Percentiles rank a stretch among this genome's conserved stretches.
These are phyloP conservation scores for Actinostola sp. DNA, from an alignment of 92 coral and sea anemone species.

Conservation along the genomic window DNA sequence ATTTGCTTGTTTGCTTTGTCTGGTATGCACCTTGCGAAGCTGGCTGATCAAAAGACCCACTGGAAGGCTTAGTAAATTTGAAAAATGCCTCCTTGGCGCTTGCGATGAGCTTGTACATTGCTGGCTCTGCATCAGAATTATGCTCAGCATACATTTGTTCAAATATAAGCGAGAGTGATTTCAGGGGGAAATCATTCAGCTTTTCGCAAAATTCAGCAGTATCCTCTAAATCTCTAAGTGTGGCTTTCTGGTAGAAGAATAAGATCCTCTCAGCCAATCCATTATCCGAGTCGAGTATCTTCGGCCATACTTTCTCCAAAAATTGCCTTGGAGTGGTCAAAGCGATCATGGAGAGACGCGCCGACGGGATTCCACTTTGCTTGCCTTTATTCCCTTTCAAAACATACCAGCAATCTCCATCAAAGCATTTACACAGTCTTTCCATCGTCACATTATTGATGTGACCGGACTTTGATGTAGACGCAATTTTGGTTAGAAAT, in stretches of 20 bases:
- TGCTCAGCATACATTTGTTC: slow-evolving; percentile 57
- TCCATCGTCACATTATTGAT: slow-evolving; percentile 52
- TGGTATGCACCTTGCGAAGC: slow-evolving; percentile 18
- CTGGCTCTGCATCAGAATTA: slow-evolving; percentile 7
- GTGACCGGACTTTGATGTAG: slow-evolving; percentile 33
- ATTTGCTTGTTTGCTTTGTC: slow-evolving; percentile 13
- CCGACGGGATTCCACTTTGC: slow-evolving; percentile 51
- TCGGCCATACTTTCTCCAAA: slow-evolving; percentile 55
- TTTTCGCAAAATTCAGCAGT: no score
- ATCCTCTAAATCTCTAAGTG: no score
- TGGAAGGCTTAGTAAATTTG: slow-evolving; percentile 52
- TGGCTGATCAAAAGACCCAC: slow-evolving; percentile 11
- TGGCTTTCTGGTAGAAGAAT: no score
- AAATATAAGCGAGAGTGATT: slow-evolving; percentile 5
- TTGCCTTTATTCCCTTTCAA: slow-evolving; percentile 67
- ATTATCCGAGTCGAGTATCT: slow-evolving; percentile 34
- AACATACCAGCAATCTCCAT: slow-evolving; percentile 71
- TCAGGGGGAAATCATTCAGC: no score
- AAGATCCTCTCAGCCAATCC: no score
- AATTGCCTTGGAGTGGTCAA: slow-evolving; percentile 61
- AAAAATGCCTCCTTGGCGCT: slow-evolving; percentile 54
- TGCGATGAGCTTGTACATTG: slow-evolving; percentile 31
- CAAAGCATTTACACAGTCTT: slow-evolving; percentile 60
- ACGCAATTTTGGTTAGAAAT: slow-evolving; percentile 48
- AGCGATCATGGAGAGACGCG: slow-evolving; percentile 48